Evolutionary conservation across 2,888 invertebrate species (phyloP), one percentile per base, ranked within the genome.

Genomic region (Campaea margaritaria): DNA sequence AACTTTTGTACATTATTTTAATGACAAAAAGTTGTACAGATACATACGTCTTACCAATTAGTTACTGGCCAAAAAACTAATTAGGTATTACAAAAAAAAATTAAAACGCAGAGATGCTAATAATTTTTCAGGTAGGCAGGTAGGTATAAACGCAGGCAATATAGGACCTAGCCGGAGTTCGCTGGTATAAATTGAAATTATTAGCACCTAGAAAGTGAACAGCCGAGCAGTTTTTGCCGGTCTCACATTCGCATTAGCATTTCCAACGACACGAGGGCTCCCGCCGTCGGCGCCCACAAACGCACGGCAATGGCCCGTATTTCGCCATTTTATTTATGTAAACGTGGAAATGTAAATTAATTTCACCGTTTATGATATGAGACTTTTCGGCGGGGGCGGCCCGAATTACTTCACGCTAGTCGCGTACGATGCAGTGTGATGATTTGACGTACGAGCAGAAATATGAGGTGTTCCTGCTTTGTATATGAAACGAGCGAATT

Each of bases 321-420:
- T 59, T 41, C 36, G 77, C 74, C 74, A 79, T 64, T 77, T 83
- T 85, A 85, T 86, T 85, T 83, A 86, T 81, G 82, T 85, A 81
- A 87, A 83, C 79, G 85, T 76, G 77, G 76, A 83, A 86, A 87
- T 88, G 85, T 82, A 86, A 87, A 87, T 88, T 88, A 86, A 87
- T 87, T 85, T 82, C 74, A 70, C 73, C 83, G 78, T 82, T 86
- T 83, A 85, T 82, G 76, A 79, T 83, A 85, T 74, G 74, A 81
- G 78, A 82, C 76, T 81, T 86, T 86, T 83, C 79, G 78, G 72
- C 68, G 76, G 75, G 70, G 74, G 70, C 73, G 70, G 65, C 72
- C 28, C 70, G 76, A 80, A 82, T 81, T 77, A 78, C 76, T 73
- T 72, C 67, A 72, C 65, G 70, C 64, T 65, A 71, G 59, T 65